phyloP scores from a whole-genome alignment of 1,140 invertebrate genomes.

The Teleogryllus occipitalis region DNA sequence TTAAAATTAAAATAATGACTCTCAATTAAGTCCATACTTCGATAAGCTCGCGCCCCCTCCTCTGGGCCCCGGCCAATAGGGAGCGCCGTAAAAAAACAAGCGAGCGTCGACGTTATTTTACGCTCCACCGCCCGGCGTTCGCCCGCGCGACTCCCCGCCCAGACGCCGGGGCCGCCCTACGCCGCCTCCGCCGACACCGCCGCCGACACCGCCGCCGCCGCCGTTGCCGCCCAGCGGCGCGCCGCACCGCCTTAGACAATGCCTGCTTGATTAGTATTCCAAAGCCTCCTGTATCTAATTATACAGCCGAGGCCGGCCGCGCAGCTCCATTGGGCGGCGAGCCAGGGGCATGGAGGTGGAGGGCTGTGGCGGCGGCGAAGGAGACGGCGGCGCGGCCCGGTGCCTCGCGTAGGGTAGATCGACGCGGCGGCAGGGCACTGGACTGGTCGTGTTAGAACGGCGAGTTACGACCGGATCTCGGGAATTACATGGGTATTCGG shows the following conservation, averaged over 20 bases:
- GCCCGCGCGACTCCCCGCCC: background rate
- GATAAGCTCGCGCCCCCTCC: background rate
- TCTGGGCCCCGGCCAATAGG: background rate
- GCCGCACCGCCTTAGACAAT: background rate
- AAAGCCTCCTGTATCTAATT: constrained; percentile 4
- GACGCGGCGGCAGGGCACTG: background rate
- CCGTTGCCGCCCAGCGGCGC: background rate
- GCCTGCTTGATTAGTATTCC: constrained; percentile 1
- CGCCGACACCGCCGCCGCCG: no score
- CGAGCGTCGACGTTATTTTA: background rate
- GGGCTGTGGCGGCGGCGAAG: background rate
- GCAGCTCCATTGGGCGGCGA: background rate
- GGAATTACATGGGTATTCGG: no score
- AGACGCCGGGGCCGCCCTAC: background rate
- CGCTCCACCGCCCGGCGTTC: background rate
- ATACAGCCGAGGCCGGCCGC: background rate
- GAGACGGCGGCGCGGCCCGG: no score
- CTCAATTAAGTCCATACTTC: constrained; percentile 1
- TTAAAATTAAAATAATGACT: constrained; percentile 6
- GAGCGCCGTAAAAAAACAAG: background rate
- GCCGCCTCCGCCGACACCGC: no score
- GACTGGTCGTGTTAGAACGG: background rate
- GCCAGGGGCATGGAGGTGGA: background rate
- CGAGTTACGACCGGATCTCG: no score
- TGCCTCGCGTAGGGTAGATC: background rate